Conservation (phyloP, 2,113 vertebrate genomes). For the Odocoileus virginianus region DNA sequence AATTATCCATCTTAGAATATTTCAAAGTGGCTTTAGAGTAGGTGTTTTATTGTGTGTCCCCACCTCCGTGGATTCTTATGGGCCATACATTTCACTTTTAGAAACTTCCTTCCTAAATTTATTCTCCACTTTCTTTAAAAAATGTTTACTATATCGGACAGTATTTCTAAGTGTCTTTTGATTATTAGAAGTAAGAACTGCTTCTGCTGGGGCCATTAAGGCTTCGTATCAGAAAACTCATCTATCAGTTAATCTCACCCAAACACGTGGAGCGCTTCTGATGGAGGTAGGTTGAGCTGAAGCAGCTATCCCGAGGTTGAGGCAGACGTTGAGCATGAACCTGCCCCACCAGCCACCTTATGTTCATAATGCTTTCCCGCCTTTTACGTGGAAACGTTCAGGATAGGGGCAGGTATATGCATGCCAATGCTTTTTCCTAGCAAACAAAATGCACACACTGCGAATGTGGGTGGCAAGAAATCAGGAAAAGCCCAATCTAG, state of each 20-base stretch:
- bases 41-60: constrained; percentile 26
- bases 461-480: neutral
- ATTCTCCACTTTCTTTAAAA: neutral
- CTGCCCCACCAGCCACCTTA: neutral
- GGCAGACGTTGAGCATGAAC: neutral
- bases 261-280: constrained; percentile 41
- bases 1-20: neutral
- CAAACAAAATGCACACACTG: neutral
- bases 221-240: constrained; percentile 56
- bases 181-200: constrained; percentile 49
- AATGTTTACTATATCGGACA: constrained; percentile 13
- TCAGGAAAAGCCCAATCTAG: neutral
- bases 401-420: neutral
- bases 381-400: neutral
- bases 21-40: constrained; percentile 36
- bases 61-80: neutral
- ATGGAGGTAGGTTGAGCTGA: constrained; percentile 47
- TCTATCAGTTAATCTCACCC: constrained; percentile 44
- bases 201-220: neutral
- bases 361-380: neutral
- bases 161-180: constrained; percentile 47
- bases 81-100: constrained; percentile 44
- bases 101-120: constrained; percentile 46
- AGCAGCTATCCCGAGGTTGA: neutral
- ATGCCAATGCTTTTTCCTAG: neutral